A percentile compares a stretch with the other conserved stretches of the same genome.
These are phyloP conservation scores for Labrus mixtus DNA, from an alignment of 2,113 vertebrate species.

Conservation along the genomic window DNA sequence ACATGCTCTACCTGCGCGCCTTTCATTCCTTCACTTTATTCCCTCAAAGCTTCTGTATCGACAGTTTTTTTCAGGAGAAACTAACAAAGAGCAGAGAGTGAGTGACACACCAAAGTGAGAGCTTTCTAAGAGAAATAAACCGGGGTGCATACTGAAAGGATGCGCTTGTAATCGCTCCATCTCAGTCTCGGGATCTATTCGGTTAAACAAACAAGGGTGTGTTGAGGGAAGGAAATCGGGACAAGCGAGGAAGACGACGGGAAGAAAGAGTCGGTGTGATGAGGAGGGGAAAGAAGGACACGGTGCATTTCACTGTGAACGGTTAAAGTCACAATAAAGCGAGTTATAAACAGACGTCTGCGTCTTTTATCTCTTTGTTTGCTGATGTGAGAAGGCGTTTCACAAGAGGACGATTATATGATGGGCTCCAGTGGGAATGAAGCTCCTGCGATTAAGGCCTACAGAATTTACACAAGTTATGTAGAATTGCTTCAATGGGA, in stretches of 20 bases:
- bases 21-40: conserved; percentile 59
- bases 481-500: not conserved
- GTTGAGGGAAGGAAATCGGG: conserved; percentile 79
- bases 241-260: conserved; percentile 73
- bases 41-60: conserved; percentile 85
- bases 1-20: conserved; percentile 17
- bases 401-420: conserved; percentile 3
- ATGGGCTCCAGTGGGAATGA: not conserved
- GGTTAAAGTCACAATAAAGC: conserved; percentile 75
- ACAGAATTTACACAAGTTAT: not conserved
- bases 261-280: conserved; percentile 65
- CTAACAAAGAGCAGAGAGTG: conserved; percentile 52
- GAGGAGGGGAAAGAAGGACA: conserved; percentile 82
- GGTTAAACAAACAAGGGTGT: conserved; percentile 90
- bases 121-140: conserved; percentile 60
- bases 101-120: conserved; percentile 86
- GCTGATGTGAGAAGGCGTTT: conserved; percentile 11
- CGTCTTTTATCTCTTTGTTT: conserved; percentile 55
- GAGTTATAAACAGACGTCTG: conserved; percentile 43
- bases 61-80: conserved; percentile 80
- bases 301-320: conserved; percentile 79
- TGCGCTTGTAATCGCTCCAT: conserved; percentile 88
- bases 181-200: conserved; percentile 83
- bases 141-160: conserved; percentile 64
- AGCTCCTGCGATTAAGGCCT: not conserved